Evolutionary conservation across 1,140 invertebrate genomes (phyloP), one percentile per base, ranked within the genome.

Genomic region (Microplitis mediator): DNA sequence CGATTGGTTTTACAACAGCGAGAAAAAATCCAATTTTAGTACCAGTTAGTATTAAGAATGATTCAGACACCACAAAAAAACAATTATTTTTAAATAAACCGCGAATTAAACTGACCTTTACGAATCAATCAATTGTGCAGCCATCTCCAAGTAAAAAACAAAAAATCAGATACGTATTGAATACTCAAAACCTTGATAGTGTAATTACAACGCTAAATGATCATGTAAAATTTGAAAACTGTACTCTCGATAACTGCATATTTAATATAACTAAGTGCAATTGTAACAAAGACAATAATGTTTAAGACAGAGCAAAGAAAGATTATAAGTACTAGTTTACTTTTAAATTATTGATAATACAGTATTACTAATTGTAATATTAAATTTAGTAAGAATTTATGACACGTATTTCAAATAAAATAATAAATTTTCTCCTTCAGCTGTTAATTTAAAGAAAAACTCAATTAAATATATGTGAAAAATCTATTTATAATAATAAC

Each of bases 21-120:
- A 35, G 31, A 23, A 62, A 62, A 62, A 62, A 36, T 13, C 60
- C n/a, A 32, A 62, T 62, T 62, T 31, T 62, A n/a, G 11, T 62
- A 32, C 60, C n/a, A 62, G 60, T 62, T 62, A 34, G 4, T 23
- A 62, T 32, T 34, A 6, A 62, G 32, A 31, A 32, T 14, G 58
- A 61, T 32, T 23, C 60, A 35, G 34, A 62, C 23, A 23, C 13
- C 11, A 34, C n/a, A 32, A 34, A 62, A 62, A 62, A 62, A 34
- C 1, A 62, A 54, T 62, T 62, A 31, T 62, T 62, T 62, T 35
- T 8, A 4, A 35, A 32, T 62, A 62, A 62, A 62, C 60, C 16
- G 11, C 32, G 23, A 62, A 31, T 62, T 23, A 62, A 62, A 35
- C 23, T 62, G 5, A 62, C 11, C 23, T 32, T 62, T 31, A 2